A percentile compares a stretch with the other conserved stretches of the same genome.
These are phyloP conservation scores for Melikaiella ostensackeni DNA, from an alignment of 2,888 invertebrate genomes.

Conservation along the genomic window DNA sequence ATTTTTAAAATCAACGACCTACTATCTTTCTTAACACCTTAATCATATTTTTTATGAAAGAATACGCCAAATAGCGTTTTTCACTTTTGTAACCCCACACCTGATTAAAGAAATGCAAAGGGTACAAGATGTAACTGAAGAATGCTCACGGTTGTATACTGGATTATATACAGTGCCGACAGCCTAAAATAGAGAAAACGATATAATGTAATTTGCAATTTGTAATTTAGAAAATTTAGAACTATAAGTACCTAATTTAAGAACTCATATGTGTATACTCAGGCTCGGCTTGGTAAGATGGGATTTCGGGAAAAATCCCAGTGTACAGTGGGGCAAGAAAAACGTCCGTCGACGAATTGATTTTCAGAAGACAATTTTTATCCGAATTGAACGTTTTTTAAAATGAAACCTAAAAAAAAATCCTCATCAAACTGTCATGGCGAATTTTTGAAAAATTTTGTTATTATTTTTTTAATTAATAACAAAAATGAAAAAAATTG, in stretches of 20 bases:
- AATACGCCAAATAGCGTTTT: conserved; percentile 19
- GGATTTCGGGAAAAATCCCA: too few species aligned
- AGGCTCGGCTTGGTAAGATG: too few species aligned
- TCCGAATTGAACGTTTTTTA: too few species aligned
- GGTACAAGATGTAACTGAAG: conserved; percentile 18
- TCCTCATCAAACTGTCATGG: too few species aligned
- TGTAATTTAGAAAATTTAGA: conserved; percentile 1
- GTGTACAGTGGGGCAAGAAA: too few species aligned
- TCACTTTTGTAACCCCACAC: conserved; percentile 28
- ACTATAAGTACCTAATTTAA: conserved; percentile 24
- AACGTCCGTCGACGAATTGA: too few species aligned
- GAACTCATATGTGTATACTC: conserved; percentile 12
- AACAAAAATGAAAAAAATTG: too few species aligned
- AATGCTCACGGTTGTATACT: conserved; percentile 34
- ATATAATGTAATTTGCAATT: conserved; percentile 9
- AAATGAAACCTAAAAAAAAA: too few species aligned
- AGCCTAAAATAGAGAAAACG: conserved; percentile 7
- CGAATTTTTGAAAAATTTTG: too few species aligned
- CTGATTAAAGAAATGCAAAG: conserved; percentile 16
- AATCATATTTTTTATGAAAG: conserved; percentile 9
- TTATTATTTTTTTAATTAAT: too few species aligned
- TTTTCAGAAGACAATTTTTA: too few species aligned
- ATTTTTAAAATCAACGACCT: neutral
- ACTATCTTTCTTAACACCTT: neutral
- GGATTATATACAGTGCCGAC: conserved; percentile 14